Conservation (phyloP, 2,888 invertebrate genomes). For the Lasioglossum calceatum region DNA sequence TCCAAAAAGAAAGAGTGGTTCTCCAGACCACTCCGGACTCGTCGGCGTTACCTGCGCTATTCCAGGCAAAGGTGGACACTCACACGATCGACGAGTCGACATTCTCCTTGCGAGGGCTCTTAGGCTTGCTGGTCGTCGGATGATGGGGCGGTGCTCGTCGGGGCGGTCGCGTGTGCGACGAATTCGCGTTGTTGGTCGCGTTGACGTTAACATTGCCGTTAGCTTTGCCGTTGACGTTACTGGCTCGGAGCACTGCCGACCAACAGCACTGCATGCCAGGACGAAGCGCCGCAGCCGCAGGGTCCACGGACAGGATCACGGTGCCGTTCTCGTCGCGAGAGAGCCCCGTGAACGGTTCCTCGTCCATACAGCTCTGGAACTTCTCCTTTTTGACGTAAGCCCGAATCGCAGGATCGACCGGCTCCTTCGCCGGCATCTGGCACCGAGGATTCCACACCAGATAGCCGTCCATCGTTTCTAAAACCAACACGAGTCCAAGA, state of each 20-base stretch:
- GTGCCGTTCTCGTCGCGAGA: conserved; percentile 71
- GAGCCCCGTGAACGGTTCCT: conserved; percentile 73
- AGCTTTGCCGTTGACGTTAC: conserved; percentile 50
- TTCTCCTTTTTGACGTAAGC: conserved; percentile 85
- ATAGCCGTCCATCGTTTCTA: conserved; percentile 82
- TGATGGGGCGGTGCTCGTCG: neutral
- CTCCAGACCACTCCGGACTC: neutral
- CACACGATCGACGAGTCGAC: conserved; percentile 80
- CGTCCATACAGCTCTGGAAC: conserved; percentile 85
- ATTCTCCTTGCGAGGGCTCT: conserved; percentile 57
- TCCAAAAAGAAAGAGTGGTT: neutral
- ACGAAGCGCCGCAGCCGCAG: conserved; percentile 81
- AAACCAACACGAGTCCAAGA: neutral
- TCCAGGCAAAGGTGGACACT: conserved; percentile 52
- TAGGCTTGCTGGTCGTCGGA: neutral
- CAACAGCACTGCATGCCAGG: conserved; percentile 87
- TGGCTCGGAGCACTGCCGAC: conserved; percentile 86
- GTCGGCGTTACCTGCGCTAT: conserved; percentile 11
- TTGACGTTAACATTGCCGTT: neutral
- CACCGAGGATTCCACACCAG: conserved; percentile 87
- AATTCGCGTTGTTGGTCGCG: neutral
- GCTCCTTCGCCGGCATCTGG: conserved; percentile 85
- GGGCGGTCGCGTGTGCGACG: neutral
- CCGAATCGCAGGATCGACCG: conserved; percentile 87
- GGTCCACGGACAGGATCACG: conserved; percentile 70